Conservation (phyloP, 1,140 invertebrate species). For the Stegodyphus mimosarum region DNA sequence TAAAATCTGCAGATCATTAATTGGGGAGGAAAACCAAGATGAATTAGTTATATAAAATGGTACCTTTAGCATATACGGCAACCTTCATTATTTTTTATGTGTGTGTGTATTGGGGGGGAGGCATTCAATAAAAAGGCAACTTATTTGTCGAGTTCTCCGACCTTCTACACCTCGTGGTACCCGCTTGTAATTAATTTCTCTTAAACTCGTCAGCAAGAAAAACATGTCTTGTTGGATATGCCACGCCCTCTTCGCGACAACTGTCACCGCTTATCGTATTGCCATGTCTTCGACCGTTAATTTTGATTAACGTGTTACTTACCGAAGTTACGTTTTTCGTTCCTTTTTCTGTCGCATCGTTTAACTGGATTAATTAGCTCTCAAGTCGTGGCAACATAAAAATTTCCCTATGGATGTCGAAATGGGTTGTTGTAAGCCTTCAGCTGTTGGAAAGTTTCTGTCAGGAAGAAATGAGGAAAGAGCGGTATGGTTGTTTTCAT, state of each 20-base stretch:
- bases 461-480: too few relatives aligned
- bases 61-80: too few relatives aligned
- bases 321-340: neutral
- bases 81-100: too few relatives aligned
- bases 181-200: conserved; percentile 23
- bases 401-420: too few relatives aligned
- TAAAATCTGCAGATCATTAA: neutral
- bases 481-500: too few relatives aligned
- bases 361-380: neutral
- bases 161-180: neutral
- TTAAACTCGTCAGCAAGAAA: conserved; percentile 9
- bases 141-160: neutral
- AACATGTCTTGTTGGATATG: neutral
- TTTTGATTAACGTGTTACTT: neutral
- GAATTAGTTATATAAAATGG: neutral
- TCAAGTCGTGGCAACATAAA: too few relatives aligned
- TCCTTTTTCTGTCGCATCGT: neutral
- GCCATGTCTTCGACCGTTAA: neutral
- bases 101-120: too few relatives aligned
- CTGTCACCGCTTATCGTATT: conserved; percentile 11
- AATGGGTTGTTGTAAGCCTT: too few relatives aligned
- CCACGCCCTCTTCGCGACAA: conserved; percentile 7
- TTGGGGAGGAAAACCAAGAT: neutral
- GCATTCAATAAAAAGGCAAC: too few relatives aligned
- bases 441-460: too few relatives aligned